Base-by-base conservation (phyloP, 2,888 invertebrate species). In the Loripinus fragilis region DNA sequence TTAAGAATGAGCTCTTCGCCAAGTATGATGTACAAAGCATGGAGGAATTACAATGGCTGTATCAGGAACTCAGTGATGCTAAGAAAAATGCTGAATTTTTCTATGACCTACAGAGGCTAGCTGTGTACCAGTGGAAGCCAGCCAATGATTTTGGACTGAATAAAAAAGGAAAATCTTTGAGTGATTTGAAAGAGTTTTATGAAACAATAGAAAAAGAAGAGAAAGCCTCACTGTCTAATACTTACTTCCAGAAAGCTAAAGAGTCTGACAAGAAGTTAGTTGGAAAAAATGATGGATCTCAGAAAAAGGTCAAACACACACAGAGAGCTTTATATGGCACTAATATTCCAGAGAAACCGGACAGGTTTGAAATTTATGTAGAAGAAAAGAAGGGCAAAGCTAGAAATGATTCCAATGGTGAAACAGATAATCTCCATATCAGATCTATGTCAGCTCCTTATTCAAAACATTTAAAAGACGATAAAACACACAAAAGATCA, bases 81-180 rank as follows among this genome's bases (percentile, higher is more conserved):
- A 97, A 98, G 93, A 96, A 95, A 85, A 96, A 97, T 89, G 96
- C 96, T 83, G 97, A 97, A 91, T 96, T 98, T 88, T 94, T 97
- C 25, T 98, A 97, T 94, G 95, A 96, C 66, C 96, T 97, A 0
- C 96, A 96, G 89, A 96, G 97, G 88, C 94, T 96, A 0, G 96
- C 96, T 74, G 95, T 96, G 67, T 95, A 96, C 65, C 95, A 96
- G 81, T 98, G 98, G 98, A 95, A 95, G 81, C 90, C 89, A 10
- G 83, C 88, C 23, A 95, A 95, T 42, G 97, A 97, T 90, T 95
- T 96, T 83, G 97, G 97, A 0, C 94, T 98, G 48, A 95, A 96
- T 88, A 95, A 96, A 50, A 97, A 97, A 92, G 97, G 97, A 92
- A 96, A 97, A 91, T 97, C 98, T 0, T 97, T 98, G 0, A 97